Conservation (phyloP, 2,113 vertebrate species). For the Syrrhaptes paradoxus region DNA sequence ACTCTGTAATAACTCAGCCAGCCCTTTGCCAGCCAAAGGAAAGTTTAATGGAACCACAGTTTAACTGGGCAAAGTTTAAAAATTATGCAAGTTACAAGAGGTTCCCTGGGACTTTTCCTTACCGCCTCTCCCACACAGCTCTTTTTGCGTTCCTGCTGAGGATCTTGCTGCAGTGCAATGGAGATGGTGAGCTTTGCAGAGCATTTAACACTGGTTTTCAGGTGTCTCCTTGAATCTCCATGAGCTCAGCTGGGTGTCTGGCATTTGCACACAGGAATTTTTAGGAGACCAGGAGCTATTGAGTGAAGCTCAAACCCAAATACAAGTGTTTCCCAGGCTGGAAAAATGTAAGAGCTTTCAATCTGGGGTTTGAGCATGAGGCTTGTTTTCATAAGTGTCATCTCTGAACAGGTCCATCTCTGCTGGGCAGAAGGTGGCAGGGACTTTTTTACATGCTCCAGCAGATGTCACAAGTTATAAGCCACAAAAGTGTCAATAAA, state of each 20-base stretch:
- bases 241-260: background rate
- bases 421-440: background rate
- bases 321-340: background rate
- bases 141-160: background rate
- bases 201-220: background rate
- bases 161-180: rapidly evolving
- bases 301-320: background rate
- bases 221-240: background rate
- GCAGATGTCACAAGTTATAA: background rate
- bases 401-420: background rate
- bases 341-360: background rate
- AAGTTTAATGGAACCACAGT: constrained; percentile 35
- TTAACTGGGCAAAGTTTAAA: constrained; percentile 25
- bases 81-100: background rate
- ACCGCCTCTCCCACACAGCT: rapidly evolving
- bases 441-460: background rate
- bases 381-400: background rate
- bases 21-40: background rate
- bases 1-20: background rate
- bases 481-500: background rate
- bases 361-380: background rate
- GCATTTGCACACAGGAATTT: background rate
- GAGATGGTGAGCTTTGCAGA: background rate
- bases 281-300: background rate
- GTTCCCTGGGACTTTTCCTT: constrained; percentile 16